Evolutionary conservation across 2,113 vertebrate genomes (phyloP).

Genomic region (Notiomystis cincta): DNA sequence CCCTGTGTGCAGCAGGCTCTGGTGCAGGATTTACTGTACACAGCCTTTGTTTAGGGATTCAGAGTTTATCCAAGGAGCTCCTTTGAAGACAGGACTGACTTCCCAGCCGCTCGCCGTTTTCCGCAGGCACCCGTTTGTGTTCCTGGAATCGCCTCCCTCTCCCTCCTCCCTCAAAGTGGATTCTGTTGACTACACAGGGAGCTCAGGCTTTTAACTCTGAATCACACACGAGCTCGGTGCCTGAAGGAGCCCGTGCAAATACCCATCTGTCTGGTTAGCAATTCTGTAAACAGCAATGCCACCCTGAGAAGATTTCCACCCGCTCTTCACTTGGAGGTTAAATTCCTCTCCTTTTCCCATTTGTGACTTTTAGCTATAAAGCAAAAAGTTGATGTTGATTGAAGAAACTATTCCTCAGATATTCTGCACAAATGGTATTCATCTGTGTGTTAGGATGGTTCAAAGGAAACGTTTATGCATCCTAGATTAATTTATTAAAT

Average conservation of each 20-base stretch:
- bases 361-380: constrained; percentile 1
- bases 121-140: neutral
- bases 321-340: neutral
- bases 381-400: neutral
- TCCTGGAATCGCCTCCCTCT: neutral
- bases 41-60: neutral
- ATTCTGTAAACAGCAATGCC: neutral
- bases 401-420: constrained; percentile 37
- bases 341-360: neutral
- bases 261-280: constrained; percentile 11
- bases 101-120: neutral
- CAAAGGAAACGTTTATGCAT: constrained; percentile 50
- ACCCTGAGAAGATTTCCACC: neutral
- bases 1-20: neutral
- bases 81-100: neutral
- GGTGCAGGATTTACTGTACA: neutral
- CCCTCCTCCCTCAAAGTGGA: neutral
- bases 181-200: constrained; percentile 20
- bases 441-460: constrained; percentile 3
- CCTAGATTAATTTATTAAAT: constrained; percentile 54
- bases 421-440: neutral
- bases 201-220: constrained; percentile 32
- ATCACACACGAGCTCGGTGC: neutral
- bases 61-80: neutral
- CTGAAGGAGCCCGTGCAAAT: constrained; percentile 27